phyloP scores from a whole-genome alignment of 2,888 invertebrate genomes.

The Andrena fulva region DNA sequence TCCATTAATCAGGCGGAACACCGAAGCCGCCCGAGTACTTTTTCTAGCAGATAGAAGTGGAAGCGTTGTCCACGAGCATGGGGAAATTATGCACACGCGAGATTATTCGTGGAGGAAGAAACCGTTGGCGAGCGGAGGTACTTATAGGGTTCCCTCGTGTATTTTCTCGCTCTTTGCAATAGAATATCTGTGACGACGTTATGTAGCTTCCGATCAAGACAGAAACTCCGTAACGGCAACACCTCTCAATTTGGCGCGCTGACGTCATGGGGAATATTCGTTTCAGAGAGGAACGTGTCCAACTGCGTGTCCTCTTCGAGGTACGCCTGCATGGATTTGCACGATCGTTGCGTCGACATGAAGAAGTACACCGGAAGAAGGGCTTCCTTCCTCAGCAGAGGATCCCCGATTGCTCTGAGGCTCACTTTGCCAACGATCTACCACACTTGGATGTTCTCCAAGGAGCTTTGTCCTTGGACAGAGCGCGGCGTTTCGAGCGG shows the following conservation, averaged over 20 bases:
- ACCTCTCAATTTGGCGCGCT: not conserved
- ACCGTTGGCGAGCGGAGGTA: constrained; percentile 28
- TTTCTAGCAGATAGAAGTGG: not conserved
- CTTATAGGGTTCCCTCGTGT: not conserved
- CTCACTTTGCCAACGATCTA: constrained; percentile 36
- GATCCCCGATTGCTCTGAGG: constrained; percentile 18
- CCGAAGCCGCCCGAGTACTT: not conserved
- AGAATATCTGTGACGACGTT: not conserved
- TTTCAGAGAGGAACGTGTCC: constrained; percentile 20
- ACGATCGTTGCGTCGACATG: not conserved
- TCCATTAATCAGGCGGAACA: not conserved
- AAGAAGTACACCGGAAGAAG: constrained; percentile 6
- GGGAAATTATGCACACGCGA: not conserved
- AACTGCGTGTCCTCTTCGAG: not conserved
- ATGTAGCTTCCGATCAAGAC: not conserved
- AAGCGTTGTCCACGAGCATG: not conserved
- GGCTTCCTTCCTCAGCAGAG: constrained; percentile 3
- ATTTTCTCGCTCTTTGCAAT: not conserved
- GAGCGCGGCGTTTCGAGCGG: constrained; percentile 7
- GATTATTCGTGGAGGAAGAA: not conserved
- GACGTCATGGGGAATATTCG: not conserved
- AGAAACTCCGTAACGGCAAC: not conserved
- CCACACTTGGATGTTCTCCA: constrained; percentile 49
- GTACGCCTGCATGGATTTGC: not conserved
- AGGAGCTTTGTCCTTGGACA: constrained; percentile 43